Percentiles rank a stretch among this genome's conserved stretches.
phyloP scores from a whole-genome alignment of 2,113 vertebrate species.

The Arenaria interpres region DNA sequence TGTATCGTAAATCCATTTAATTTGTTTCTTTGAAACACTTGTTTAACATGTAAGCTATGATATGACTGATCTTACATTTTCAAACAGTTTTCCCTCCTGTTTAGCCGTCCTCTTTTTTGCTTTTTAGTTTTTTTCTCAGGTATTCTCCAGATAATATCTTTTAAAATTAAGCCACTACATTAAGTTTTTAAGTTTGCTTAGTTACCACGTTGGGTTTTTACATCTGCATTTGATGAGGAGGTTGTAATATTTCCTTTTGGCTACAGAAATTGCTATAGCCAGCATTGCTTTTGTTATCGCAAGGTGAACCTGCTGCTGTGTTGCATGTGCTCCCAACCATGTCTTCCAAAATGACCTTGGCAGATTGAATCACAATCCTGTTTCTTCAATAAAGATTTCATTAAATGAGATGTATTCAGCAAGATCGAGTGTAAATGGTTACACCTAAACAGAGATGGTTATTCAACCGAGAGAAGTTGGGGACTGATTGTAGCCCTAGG shows the following conservation, averaged over 20 bases:
- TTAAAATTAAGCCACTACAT: not conserved
- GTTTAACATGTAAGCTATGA: not conserved
- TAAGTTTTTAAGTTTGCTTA: not conserved
- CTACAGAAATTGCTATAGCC: not conserved
- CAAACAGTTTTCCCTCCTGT: not conserved
- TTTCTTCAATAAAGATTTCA: not conserved
- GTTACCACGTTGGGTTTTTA: not conserved
- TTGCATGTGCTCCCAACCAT: not conserved
- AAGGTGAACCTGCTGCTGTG: not conserved
- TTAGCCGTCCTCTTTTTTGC: not conserved
- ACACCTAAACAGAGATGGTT: not conserved
- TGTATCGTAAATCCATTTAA: conserved; percentile 53
- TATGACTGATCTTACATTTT: not conserved
- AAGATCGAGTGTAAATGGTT: not conserved
- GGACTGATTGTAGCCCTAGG: not conserved
- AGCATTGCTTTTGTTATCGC: not conserved
- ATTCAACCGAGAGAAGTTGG: not conserved
- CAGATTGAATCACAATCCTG: not conserved
- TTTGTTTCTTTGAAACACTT: conserved; percentile 27
- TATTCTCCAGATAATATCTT: not conserved
- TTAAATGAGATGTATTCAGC: not conserved
- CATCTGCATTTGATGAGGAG: not conserved
- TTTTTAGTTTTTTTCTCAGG: not conserved
- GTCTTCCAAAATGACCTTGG: not conserved
- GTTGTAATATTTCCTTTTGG: not conserved